Evolutionary conservation across 2,113 vertebrate genomes (phyloP).

Genomic region (Condylura cristata): DNA sequence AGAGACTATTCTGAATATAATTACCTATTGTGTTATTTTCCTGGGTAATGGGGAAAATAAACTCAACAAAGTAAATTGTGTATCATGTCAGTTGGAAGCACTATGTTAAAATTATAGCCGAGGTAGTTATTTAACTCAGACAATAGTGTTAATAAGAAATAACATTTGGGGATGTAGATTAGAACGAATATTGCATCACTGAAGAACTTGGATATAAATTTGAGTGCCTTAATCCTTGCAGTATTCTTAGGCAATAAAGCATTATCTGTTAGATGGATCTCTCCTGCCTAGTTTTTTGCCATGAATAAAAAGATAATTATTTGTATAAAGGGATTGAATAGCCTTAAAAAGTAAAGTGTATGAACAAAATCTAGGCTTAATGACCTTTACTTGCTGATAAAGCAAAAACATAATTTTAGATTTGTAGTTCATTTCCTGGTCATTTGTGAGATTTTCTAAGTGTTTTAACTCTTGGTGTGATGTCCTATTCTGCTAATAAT

Average conservation of each 20-base stretch:
- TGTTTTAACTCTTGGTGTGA: neutral
- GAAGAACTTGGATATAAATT: neutral
- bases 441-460: constrained; percentile 26
- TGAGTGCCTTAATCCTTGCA: constrained; percentile 34
- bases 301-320: constrained; percentile 1
- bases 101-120: constrained; percentile 38
- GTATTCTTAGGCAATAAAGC: neutral
- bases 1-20: constrained; percentile 41
- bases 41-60: neutral
- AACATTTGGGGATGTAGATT: neutral
- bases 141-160: constrained; percentile 1
- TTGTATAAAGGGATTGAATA: constrained; percentile 1
- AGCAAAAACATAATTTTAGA: constrained; percentile 3
- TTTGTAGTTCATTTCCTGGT: neutral
- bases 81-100: constrained; percentile 19
- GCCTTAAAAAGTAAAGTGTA: neutral
- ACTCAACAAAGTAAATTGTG: neutral
- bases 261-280: neutral
- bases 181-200: neutral
- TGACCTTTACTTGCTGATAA: constrained; percentile 37
- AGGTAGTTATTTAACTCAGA: constrained; percentile 43
- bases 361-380: neutral
- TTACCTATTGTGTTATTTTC: constrained; percentile 35
- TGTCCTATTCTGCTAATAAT: neutral
- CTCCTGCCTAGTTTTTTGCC: constrained; percentile 23